Evolutionary conservation across 1,140 invertebrate species (phyloP).

Genomic region (Vanessa tameamea): DNA sequence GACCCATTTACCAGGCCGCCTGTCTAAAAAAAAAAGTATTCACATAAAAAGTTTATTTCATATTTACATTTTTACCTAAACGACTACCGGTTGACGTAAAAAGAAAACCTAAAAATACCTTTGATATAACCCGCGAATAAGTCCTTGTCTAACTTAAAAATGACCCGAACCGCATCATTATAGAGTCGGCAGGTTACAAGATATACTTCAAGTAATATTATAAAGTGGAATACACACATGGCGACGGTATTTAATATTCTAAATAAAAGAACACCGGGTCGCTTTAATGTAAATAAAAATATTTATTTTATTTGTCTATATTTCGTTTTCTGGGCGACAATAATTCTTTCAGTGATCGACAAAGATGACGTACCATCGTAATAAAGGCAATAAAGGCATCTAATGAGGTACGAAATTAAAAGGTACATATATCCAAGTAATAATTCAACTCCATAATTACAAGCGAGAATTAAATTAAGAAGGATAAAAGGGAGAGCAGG

Average conservation of each 20-base stretch:
- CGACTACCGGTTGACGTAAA: conserved; percentile 35
- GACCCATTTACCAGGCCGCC: no score
- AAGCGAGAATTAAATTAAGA: no score
- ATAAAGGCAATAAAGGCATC: no score
- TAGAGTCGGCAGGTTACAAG: conserved; percentile 27
- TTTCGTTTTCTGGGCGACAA: no score
- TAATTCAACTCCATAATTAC: no score
- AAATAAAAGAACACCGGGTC: no score
- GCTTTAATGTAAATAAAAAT: no score
- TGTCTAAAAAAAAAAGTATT: neutral
- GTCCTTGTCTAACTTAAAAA: conserved; percentile 34
- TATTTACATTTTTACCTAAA: conserved; percentile 2
- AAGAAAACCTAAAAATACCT: conserved; percentile 22
- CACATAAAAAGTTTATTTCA: neutral
- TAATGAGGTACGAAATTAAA: no score
- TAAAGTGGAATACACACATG: conserved; percentile 22
- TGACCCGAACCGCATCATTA: conserved; percentile 33
- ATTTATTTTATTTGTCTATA: neutral
- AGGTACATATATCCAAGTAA: no score
- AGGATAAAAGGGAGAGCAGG: no score
- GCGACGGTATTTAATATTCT: neutral
- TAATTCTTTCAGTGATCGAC: no score
- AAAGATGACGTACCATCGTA: no score
- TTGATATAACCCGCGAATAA: conserved; percentile 33
- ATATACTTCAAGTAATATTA: conserved; percentile 16